Evolutionary conservation across 2,113 vertebrate genomes (phyloP).

Genomic region (Vidua chalybeata): DNA sequence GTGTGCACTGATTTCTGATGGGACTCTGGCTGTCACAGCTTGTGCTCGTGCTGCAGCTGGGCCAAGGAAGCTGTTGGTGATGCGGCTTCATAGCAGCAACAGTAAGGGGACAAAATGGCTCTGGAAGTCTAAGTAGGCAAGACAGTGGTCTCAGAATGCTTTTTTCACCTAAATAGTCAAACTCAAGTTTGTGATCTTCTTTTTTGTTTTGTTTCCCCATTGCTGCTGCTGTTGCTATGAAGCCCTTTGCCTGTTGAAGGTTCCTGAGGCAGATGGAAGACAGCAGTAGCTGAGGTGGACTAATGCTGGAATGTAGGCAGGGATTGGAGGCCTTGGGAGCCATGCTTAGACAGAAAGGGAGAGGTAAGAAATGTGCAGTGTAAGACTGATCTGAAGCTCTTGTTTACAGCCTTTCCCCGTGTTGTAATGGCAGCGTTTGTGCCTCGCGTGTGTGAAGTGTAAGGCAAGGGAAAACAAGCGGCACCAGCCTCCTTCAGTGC

Average conservation of each 20-base stretch:
- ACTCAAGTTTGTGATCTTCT: background rate
- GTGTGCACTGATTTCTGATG: background rate
- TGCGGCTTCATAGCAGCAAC: slow-evolving; percentile 38
- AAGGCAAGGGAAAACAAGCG: slow-evolving; percentile 4
- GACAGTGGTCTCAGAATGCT: background rate
- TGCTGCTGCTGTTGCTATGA: slow-evolving; percentile 49
- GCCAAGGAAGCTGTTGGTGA: background rate
- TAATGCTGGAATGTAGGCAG: slow-evolving; percentile 52
- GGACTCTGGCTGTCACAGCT: background rate
- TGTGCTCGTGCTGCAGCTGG: background rate
- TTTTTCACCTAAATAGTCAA: background rate
- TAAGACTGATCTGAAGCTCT: slow-evolving; percentile 7
- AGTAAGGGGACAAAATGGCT: background rate
- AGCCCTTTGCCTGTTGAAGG: slow-evolving; percentile 31
- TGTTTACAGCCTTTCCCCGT: slow-evolving; percentile 20
- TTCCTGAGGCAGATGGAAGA: slow-evolving; percentile 37
- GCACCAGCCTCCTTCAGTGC: slow-evolving; percentile 1
- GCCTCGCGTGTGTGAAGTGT: background rate
- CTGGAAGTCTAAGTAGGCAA: background rate
- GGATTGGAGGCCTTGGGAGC: slow-evolving; percentile 46
- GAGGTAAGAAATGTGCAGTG: slow-evolving; percentile 43
- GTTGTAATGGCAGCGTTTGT: background rate
- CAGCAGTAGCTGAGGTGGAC: slow-evolving; percentile 59
- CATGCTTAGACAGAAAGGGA: slow-evolving; percentile 50
- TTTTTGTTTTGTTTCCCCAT: slow-evolving; percentile 30